These are phyloP conservation scores for Caenorhabditis latens DNA, from an alignment of 1,140 invertebrate species.

Conservation along the genomic window DNA sequence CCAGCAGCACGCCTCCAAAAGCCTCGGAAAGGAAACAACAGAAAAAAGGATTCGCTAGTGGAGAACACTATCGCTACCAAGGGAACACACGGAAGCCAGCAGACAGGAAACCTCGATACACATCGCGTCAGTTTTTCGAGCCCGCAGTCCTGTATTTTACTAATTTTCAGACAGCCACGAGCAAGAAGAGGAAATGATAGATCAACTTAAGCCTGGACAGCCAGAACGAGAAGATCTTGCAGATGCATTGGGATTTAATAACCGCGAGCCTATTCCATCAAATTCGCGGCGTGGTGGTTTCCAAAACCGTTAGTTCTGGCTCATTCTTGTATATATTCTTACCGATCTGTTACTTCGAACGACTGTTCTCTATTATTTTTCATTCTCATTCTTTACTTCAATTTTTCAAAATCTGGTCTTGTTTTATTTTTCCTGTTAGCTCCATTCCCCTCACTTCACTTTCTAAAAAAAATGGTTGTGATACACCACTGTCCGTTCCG, in stretches of 20 bases:
- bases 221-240: conserved; percentile 5
- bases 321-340: neutral
- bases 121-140: neutral
- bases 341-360: neutral
- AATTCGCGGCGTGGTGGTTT: neutral
- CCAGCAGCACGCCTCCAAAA: neutral
- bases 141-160: neutral
- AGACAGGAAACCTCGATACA: neutral
- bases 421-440: neutral
- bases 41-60: neutral
- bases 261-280: neutral
- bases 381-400: neutral
- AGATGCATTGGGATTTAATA: neutral
- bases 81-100: neutral
- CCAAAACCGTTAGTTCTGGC: neutral
- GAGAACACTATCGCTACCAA: neutral
- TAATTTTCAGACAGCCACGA: neutral
- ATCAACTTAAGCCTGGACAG: neutral
- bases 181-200: conserved; percentile 11
- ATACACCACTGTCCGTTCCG: no score
- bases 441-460: no score
- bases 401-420: neutral
- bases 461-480: no score
- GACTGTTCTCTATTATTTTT: neutral
- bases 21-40: neutral